These are phyloP conservation scores for Pyrochroa serraticornis DNA, from an alignment of 2,888 invertebrate genomes.

Conservation along the genomic window DNA sequence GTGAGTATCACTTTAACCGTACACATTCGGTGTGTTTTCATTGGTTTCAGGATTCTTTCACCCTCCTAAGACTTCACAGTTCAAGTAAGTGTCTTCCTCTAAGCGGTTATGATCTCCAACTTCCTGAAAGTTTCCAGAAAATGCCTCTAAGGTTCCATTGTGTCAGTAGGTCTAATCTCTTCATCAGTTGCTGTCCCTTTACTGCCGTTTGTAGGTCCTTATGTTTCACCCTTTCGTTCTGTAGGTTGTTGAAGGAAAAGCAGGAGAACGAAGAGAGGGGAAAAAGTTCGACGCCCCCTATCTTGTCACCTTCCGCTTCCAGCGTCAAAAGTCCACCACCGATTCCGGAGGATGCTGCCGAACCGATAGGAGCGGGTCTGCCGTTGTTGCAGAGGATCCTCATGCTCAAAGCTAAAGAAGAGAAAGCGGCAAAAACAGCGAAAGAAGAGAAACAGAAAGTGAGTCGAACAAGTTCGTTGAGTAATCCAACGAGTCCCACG, in stretches of 20 bases:
- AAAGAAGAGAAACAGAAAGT: slow-evolving; percentile 31
- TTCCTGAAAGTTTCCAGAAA: too few species aligned
- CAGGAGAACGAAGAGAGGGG: slow-evolving; percentile 69
- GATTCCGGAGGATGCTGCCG: slow-evolving; percentile 56
- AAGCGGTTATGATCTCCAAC: too few species aligned
- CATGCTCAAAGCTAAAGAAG: slow-evolving; percentile 77
- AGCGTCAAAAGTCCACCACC: slow-evolving; percentile 64
- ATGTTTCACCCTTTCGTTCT: slow-evolving; percentile 1
- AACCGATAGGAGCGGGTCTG: slow-evolving; percentile 72
- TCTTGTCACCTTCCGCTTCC: slow-evolving; percentile 66
- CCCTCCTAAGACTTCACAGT: too few species aligned
- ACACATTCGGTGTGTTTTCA: too few species aligned
- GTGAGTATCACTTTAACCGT: too few species aligned
- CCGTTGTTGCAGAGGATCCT: slow-evolving; percentile 77
- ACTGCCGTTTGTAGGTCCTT: too few species aligned
- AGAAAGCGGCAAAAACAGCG: slow-evolving; percentile 51
- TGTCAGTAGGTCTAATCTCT: too few species aligned
- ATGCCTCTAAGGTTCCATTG: too few species aligned
- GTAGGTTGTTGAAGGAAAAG: slow-evolving; percentile 79
- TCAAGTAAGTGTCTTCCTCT: too few species aligned
- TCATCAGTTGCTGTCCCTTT: too few species aligned
- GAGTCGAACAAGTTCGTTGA: slow-evolving; percentile 12
- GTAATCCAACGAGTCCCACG: slow-evolving; percentile 48
- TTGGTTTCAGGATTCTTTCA: too few species aligned
- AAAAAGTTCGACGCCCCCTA: slow-evolving; percentile 60